Percentiles rank a stretch among this genome's conserved stretches.
Evolutionary conservation across 2,888 invertebrate species (phyloP).

Genomic region (Spisula solida): DNA sequence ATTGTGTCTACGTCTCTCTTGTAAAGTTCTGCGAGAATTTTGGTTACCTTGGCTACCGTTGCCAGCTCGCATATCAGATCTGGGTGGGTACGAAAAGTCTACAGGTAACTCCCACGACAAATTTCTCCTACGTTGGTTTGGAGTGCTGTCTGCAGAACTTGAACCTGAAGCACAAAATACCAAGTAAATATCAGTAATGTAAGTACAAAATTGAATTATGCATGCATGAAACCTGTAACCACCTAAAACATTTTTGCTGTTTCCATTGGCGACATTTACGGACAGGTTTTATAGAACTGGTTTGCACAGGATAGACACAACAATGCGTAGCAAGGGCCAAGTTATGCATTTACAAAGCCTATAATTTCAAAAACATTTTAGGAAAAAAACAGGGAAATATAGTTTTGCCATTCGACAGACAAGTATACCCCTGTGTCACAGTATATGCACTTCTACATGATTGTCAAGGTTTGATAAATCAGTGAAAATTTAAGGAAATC

Average conservation of each 20-base stretch:
- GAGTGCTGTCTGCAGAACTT: slow-evolving; percentile 36
- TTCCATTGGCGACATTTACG: too few species aligned
- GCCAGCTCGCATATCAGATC: slow-evolving; percentile 59
- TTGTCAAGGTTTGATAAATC: too few species aligned
- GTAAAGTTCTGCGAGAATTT: slow-evolving; percentile 63
- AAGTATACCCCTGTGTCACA: too few species aligned
- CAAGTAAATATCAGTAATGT: neutral
- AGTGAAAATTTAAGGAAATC: too few species aligned
- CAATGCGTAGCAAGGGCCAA: neutral
- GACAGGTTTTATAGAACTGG: too few species aligned
- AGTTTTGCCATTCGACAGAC: too few species aligned
- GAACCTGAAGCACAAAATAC: slow-evolving; percentile 17
- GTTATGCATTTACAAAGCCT: too few species aligned
- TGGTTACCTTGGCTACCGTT: slow-evolving; percentile 49
- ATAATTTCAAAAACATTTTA: too few species aligned
- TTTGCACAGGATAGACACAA: neutral
- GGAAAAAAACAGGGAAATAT: too few species aligned
- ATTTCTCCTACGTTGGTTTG: slow-evolving; percentile 36
- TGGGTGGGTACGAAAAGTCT: slow-evolving; percentile 63
- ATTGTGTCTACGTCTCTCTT: slow-evolving; percentile 76
- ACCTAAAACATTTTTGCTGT: too few species aligned
- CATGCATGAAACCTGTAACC: too few species aligned
- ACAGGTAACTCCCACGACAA: slow-evolving; percentile 69
- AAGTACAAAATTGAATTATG: neutral
- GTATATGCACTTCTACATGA: too few species aligned